Conservation (phyloP, 2,113 vertebrate species). For the Dipodomys merriami region DNA sequence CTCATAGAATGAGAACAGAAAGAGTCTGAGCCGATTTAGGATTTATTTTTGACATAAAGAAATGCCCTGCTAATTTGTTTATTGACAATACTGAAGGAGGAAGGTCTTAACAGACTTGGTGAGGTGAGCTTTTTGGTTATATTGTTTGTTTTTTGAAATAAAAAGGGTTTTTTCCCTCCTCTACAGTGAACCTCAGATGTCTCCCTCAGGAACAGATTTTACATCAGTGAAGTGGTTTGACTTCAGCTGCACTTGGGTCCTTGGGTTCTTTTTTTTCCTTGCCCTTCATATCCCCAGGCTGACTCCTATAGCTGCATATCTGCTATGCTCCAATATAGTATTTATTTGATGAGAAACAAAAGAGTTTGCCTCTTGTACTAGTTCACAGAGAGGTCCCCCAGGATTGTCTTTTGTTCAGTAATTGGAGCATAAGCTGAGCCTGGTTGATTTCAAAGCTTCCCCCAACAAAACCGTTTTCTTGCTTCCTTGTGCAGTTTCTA, state of each 20-base stretch:
- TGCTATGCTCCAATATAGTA: neutral
- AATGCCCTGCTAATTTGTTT: neutral
- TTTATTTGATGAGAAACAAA: constrained; percentile 67
- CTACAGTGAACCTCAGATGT: neutral
- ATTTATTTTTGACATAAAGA: neutral
- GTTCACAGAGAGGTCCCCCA: constrained; percentile 65
- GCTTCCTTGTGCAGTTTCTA: constrained; percentile 26
- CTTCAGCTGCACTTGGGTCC: neutral
- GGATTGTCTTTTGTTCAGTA: constrained; percentile 73
- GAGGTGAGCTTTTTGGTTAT: neutral
- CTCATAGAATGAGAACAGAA: neutral
- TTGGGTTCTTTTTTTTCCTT: neutral
- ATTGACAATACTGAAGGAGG: constrained; percentile 11
- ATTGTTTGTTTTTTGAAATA: neutral
- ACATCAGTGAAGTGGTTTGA: constrained; percentile 47
- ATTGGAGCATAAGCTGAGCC: constrained; percentile 72
- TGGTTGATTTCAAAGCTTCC: constrained; percentile 73
- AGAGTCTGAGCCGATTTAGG: neutral
- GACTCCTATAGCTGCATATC: constrained; percentile 1
- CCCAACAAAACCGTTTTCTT: neutral
- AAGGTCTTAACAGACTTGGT: neutral
- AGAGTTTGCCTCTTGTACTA: constrained; percentile 66
- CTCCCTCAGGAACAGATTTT: constrained; percentile 47
- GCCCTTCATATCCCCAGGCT: constrained; percentile 2
- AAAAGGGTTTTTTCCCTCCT: constrained; percentile 20